Percentiles rank a stretch among this genome's conserved stretches.
phyloP scores from a whole-genome alignment of 2,888 invertebrate genomes.

The Caenorhabditis sp. region DNA sequence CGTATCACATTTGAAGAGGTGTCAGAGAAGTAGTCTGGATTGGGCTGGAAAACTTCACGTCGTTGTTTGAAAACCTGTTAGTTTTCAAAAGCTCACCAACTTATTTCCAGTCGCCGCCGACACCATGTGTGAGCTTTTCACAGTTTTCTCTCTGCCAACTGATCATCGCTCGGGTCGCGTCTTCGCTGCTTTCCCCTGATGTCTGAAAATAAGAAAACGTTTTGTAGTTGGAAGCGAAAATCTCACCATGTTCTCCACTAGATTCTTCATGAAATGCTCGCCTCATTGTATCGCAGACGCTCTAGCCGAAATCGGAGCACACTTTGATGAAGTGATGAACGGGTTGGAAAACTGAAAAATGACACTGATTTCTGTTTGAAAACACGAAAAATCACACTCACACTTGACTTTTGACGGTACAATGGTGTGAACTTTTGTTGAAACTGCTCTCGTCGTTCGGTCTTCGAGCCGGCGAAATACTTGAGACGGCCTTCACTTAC shows the following conservation, averaged over 20 bases:
- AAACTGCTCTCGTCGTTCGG: constrained; percentile 44
- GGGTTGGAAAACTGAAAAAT: constrained; percentile 68
- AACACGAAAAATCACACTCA: not conserved
- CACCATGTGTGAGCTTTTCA: constrained; percentile 54
- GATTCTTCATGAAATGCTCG: constrained; percentile 66
- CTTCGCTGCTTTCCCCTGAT: constrained; percentile 36
- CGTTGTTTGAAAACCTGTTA: no score
- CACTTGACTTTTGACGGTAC: constrained; percentile 63
- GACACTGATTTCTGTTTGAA: constrained; percentile 41
- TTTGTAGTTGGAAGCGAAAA: no score
- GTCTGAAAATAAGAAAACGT: constrained; percentile 33
- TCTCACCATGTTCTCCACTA: constrained; percentile 68
- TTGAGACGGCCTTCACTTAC: constrained; percentile 63
- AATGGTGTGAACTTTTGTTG: constrained; percentile 40
- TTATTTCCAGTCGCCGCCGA: constrained; percentile 27
- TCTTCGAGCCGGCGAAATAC: constrained; percentile 50
- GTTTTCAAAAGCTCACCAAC: constrained; percentile 1
- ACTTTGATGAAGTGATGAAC: constrained; percentile 72
- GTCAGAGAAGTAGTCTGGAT: constrained; percentile 72
- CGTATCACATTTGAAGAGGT: constrained; percentile 76
- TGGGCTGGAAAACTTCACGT: no score
- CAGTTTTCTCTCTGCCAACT: constrained; percentile 52
- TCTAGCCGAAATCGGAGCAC: constrained; percentile 73
- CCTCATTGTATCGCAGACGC: constrained; percentile 67
- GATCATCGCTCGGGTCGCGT: constrained; percentile 19